These are phyloP conservation scores for Saguinus midas DNA, from an alignment of 2,113 vertebrate genomes.

Conservation along the genomic window DNA sequence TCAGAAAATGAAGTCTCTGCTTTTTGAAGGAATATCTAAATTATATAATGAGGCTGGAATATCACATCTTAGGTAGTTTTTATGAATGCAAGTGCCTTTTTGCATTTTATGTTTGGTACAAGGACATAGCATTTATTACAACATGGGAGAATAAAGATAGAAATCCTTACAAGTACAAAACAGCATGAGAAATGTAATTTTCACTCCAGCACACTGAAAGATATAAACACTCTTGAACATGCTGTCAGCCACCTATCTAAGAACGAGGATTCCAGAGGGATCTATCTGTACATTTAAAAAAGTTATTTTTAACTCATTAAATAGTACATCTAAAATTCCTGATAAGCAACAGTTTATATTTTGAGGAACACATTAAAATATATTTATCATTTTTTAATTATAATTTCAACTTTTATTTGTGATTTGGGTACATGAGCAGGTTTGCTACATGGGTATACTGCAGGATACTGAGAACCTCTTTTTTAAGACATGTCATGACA, in stretches of 20 bases:
- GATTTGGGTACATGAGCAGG: too few species aligned
- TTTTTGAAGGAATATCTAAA: not conserved
- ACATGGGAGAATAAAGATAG: not conserved
- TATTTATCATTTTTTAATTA: too few species aligned
- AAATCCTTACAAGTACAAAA: not conserved
- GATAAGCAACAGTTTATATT: not conserved
- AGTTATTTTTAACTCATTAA: not conserved
- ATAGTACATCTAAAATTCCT: not conserved
- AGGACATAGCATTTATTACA: not conserved
- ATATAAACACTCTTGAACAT: not conserved
- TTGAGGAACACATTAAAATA: constrained; percentile 17
- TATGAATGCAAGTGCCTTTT: not conserved
- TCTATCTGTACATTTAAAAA: not conserved
- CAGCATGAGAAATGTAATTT: not conserved
- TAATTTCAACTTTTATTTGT: too few species aligned
- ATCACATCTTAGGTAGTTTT: not conserved
- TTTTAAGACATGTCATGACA: not conserved
- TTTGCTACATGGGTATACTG: too few species aligned
- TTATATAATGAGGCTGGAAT: not conserved
- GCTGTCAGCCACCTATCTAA: not conserved
- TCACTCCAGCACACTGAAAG: not conserved
- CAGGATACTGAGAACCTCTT: not conserved
- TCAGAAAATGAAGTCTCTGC: not conserved
- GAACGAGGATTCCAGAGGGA: not conserved
- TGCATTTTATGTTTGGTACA: not conserved